A percentile compares a stretch with the other conserved stretches of the same genome.
These are phyloP conservation scores for Agriopis leucophaearia DNA, from an alignment of 2,888 invertebrate genomes.

Conservation along the genomic window DNA sequence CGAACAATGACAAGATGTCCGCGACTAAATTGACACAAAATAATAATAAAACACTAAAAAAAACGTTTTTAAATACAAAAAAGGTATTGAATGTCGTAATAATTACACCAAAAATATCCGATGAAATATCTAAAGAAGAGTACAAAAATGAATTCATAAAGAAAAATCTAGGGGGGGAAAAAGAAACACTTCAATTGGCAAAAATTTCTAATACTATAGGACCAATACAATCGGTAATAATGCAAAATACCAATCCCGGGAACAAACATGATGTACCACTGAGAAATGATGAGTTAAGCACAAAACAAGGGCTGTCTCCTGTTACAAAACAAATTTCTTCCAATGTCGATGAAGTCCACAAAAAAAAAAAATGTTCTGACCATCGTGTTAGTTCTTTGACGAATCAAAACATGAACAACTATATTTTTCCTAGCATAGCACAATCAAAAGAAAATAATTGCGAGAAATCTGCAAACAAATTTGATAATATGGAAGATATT, in stretches of 20 bases:
- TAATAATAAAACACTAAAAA: neutral
- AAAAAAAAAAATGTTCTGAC: neutral
- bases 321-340: neutral
- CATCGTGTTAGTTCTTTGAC: neutral
- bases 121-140: neutral
- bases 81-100: slow-evolving; percentile 7
- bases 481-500: neutral
- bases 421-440: neutral
- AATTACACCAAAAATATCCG: neutral
- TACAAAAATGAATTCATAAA: neutral
- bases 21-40: neutral
- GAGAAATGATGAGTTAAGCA: neutral
- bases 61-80: slow-evolving; percentile 6
- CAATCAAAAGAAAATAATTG: neutral
- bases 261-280: neutral
- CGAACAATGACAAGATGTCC: neutral
- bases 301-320: neutral
- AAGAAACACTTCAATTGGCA: neutral
- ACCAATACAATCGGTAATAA: neutral
- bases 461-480: neutral
- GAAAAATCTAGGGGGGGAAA: neutral
- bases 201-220: neutral
- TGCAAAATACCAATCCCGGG: neutral
- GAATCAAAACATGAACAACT: neutral
- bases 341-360: neutral